A percentile compares a stretch with the other conserved stretches of the same genome.
These are phyloP conservation scores for Pogoniulus pusillus DNA, from an alignment of 2,797 vertebrate genomes.

Conservation along the genomic window DNA sequence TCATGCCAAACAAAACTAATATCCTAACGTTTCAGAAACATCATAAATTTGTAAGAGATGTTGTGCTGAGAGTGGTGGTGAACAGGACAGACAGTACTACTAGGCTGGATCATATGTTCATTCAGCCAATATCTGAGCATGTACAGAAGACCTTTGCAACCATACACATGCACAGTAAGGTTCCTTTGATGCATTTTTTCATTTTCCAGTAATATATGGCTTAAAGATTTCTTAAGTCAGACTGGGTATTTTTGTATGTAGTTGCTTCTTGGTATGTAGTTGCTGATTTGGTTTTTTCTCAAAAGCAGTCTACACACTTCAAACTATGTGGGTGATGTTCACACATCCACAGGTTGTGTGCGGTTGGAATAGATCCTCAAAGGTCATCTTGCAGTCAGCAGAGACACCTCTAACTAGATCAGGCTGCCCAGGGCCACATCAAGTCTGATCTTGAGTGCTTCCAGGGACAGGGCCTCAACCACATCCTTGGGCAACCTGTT, in stretches of 20 bases:
- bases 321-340: background rate
- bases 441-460: too few species aligned
- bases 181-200: background rate
- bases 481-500: too few species aligned
- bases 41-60: background rate
- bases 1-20: background rate
- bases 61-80: background rate
- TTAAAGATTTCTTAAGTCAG: background rate
- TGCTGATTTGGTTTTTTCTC: background rate
- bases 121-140: background rate
- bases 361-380: too few species aligned
- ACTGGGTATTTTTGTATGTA: background rate
- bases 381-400: too few species aligned
- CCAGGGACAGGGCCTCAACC: too few species aligned
- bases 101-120: background rate
- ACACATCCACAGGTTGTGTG: too few species aligned
- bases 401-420: too few species aligned
- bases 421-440: too few species aligned
- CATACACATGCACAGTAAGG: too few species aligned
- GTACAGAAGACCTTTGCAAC: background rate
- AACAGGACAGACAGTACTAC: background rate
- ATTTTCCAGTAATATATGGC: background rate
- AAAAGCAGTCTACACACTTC: background rate
- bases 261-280: background rate
- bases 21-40: background rate